These are phyloP conservation scores for Sebastes jordani DNA, from an alignment of 2,797 vertebrate species.

Conservation along the genomic window DNA sequence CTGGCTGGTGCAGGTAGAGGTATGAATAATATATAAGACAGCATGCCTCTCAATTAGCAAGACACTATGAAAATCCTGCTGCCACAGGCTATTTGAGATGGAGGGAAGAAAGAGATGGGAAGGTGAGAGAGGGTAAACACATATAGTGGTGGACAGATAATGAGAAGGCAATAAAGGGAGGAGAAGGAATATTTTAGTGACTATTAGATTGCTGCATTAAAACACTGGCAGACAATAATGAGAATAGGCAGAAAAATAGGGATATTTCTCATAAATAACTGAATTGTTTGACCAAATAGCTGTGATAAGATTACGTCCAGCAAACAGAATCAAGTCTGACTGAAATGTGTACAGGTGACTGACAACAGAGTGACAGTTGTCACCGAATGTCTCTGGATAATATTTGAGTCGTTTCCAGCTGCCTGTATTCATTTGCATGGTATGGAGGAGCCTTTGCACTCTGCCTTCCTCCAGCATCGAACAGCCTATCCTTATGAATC, in stretches of 20 bases:
- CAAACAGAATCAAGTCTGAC: background rate
- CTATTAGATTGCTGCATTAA: constrained; percentile 2
- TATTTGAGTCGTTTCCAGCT: too few relatives aligned
- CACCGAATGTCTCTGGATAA: too few relatives aligned
- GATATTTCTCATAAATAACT: background rate
- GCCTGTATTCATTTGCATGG: too few relatives aligned
- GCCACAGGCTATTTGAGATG: background rate
- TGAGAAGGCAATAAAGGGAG: background rate
- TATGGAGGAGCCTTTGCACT: too few relatives aligned
- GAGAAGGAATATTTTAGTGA: background rate
- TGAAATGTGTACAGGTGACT: background rate
- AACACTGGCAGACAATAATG: constrained; percentile 5
- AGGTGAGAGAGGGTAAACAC: background rate
- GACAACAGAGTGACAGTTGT: too few relatives aligned
- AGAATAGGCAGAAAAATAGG: background rate
- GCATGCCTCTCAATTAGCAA: constrained; percentile 17
- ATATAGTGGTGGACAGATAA: background rate
- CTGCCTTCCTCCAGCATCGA: too few relatives aligned
- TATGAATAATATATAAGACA: constrained; percentile 42
- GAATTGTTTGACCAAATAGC: background rate
- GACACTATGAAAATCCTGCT: constrained; percentile 16
- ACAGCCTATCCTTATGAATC: too few relatives aligned
- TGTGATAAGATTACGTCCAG: background rate
- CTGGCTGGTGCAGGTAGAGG: background rate
- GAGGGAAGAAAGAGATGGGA: background rate